Conservation (phyloP, 2,888 invertebrate genomes). For the Sicus ferrugineus region DNA sequence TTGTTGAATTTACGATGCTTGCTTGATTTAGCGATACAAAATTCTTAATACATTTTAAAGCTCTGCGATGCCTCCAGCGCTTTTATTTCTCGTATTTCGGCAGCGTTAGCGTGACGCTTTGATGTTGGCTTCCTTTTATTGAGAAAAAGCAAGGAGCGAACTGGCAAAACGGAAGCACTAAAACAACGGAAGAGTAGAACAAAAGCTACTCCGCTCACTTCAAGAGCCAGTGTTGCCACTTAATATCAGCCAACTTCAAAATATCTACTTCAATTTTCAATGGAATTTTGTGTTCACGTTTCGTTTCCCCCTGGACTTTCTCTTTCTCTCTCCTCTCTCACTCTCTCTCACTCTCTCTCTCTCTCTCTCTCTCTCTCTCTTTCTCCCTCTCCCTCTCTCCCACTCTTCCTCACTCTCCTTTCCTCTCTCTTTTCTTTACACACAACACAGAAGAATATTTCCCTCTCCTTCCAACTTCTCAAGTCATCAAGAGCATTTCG, state of each 20-base stretch:
- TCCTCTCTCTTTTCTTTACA: too few species aligned
- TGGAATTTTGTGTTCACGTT: background rate
- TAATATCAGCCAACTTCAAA: constrained; percentile 12
- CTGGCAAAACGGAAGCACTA: background rate
- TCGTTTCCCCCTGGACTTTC: background rate
- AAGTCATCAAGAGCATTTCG: background rate
- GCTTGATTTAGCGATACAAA: too few species aligned
- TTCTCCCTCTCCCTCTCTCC: background rate
- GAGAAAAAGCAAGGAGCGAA: background rate
- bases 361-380: background rate
- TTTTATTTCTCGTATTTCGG: background rate
- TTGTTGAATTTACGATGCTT: too few species aligned
- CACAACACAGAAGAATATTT: too few species aligned
- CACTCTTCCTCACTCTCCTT: too few species aligned
- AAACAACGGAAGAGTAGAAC: background rate
- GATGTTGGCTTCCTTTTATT: too few species aligned
- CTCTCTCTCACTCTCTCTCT: background rate
- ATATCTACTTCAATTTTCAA: constrained; percentile 9
- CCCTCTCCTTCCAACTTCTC: background rate
- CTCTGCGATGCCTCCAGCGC: background rate
- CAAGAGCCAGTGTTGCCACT: constrained; percentile 1
- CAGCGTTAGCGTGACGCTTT: background rate
- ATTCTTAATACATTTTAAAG: too few species aligned
- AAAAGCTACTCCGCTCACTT: background rate
- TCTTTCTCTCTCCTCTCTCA: background rate